Evolutionary conservation across 2,888 invertebrate species (phyloP), one percentile per base, ranked within the genome.

Genomic region (Marasmarcha lunaedactyla): DNA sequence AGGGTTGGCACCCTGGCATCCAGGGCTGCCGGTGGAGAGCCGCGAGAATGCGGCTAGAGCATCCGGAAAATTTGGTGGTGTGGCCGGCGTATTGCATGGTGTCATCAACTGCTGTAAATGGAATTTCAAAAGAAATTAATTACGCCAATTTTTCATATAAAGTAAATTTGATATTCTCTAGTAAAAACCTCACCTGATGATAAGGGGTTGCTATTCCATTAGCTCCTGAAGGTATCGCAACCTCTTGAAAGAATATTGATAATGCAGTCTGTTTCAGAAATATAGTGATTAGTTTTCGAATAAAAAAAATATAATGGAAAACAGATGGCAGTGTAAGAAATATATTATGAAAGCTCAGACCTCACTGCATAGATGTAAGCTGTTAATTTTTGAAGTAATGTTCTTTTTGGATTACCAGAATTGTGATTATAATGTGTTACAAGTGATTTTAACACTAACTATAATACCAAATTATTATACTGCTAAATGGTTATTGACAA

Each of bases 211-310:
- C 88, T 47, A 81, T 78, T 45, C 89, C 88, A 70, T 90, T 89
- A 41, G 91, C 89, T 66, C 91, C 92, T 41, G 89, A 86, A 42
- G 93, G 92, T 59, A 94, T 86, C 47, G 94, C 90, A 44, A 93
- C 92, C 77, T 95, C 96, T 92, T 95, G 95, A 72, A 95, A 95
- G 86, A 95, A 96, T 88, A 95, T 93, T 85, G 95, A 95, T 56
- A 96, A 84, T 33, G 95, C 95, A 51, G 93, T 94, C 95, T 96
- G 89, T 49, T 88, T 87, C 58, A 43, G 52, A 20, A 20, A 20
- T 20, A 20, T n/a, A n/a, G n/a, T n/a, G n/a, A n/a, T n/a, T n/a
- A n/a, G n/a, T n/a, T n/a, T n/a, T n/a, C n/a, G n/a, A n/a, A n/a
- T n/a, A 40, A 51, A 48, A 44, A 41, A 42, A 35, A 33, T 25